Evolutionary conservation across 2,797 vertebrate species (phyloP).

Genomic region (Pyrrhura leucotis): DNA sequence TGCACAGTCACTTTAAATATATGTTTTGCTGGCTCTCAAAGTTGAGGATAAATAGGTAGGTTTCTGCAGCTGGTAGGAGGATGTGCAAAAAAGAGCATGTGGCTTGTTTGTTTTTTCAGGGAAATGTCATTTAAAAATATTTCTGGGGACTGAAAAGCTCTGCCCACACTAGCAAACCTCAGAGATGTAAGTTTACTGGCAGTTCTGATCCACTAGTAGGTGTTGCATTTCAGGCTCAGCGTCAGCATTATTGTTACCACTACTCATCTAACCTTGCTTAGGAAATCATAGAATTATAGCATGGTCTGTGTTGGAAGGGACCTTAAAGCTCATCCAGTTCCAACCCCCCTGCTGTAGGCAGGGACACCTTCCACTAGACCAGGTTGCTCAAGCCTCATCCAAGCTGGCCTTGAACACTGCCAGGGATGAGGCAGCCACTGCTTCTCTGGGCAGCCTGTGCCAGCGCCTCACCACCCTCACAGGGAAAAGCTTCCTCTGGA

Average conservation of each 20-base stretch:
- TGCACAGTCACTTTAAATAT: neutral
- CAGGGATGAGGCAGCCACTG: neutral
- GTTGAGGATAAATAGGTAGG: neutral
- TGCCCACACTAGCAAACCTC: neutral
- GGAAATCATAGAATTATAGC: neutral
- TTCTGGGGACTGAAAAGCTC: neutral
- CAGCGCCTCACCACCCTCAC: neutral
- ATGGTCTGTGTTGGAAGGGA: neutral
- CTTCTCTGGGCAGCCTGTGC: neutral
- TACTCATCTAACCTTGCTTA: neutral
- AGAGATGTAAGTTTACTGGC: neutral
- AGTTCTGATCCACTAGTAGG: neutral
- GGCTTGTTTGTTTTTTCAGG: constrained; percentile 23
- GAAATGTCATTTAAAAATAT: constrained; percentile 51
- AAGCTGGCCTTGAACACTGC: neutral
- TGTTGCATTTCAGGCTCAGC: neutral
- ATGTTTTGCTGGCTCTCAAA: constrained; percentile 14
- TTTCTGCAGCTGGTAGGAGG: constrained; percentile 43
- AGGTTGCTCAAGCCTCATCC: too few relatives aligned
- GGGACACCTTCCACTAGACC: neutral
- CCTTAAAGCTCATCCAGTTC: neutral
- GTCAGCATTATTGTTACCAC: neutral
- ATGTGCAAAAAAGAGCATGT: constrained; percentile 38
- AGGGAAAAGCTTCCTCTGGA: neutral
- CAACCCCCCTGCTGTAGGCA: neutral